Evolutionary conservation across 2,888 invertebrate genomes (phyloP), one percentile per base, ranked within the genome.

Genomic region (Deilephila elpenor): DNA sequence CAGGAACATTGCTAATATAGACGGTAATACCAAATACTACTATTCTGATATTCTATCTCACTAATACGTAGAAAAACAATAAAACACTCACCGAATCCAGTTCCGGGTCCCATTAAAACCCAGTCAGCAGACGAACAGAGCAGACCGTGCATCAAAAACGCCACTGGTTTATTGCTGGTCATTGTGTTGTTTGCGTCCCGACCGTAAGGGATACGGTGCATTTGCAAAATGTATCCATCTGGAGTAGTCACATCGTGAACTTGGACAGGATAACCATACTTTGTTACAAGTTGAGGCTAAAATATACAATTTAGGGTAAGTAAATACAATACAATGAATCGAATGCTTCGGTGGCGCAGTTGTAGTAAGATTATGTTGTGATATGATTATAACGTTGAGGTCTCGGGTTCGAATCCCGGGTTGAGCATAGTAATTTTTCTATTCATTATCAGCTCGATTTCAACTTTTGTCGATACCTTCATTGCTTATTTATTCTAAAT

Each of bases 181-280:
- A 20, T 90, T 0, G 80, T 83, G 60, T 91, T 91, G 76, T 91
- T 84, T 5, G 78, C 89, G 20, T 93, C 92, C 4, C 93, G 92
- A 0, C 95, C 95, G 37, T 95, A 95, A 0, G 96, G 95, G 64
- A 98, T 97, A 62, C 98, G 95, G 84, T 98, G 97, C 83, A 98
- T 79, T 75, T 95, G 95, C 76, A 98, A 90, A n/a, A 97, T 95
- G 83, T 97, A 98, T 1, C 97, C 97, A 92, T 98, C 98, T 4
- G 93, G 86, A 0, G 98, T 98, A 5, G 89, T 90, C 0, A 97
- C 95, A 3, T 86, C 85, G 84, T 97, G 96, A 17, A 91, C 93
- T 88, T 97, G 97, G 0, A 95, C 86, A 0, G 95, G 95, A 84
- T 97, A 97, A 0, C 96, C 95, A 82, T 97, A 96, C 80, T 96